These are phyloP conservation scores for Eudyptes chrysolophus DNA, from an alignment of 2,113 vertebrate genomes.

Conservation along the genomic window DNA sequence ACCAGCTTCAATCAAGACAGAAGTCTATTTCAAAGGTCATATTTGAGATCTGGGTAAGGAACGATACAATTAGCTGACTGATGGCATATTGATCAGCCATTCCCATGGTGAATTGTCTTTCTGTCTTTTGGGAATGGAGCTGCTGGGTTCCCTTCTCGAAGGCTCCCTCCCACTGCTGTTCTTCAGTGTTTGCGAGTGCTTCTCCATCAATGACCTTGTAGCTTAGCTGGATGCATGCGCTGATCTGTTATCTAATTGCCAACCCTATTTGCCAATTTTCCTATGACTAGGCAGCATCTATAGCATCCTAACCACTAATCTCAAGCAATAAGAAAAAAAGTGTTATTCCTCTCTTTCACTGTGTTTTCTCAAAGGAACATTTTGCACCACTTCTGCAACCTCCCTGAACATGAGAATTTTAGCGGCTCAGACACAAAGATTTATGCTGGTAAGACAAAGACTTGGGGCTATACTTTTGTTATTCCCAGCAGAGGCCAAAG, in stretches of 20 bases:
- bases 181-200: neutral
- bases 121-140: neutral
- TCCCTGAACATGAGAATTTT: neutral
- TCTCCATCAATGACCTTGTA: neutral
- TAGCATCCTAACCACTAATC: neutral
- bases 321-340: neutral
- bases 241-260: neutral
- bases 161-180: neutral
- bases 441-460: neutral
- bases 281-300: neutral
- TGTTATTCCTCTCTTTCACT: neutral
- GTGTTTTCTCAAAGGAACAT: neutral
- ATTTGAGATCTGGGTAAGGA: neutral
- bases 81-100: neutral
- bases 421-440: neutral
- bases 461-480: neutral
- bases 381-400: neutral
- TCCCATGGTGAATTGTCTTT: neutral
- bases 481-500: neutral
- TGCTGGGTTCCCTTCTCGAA: neutral
- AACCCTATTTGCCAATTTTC: neutral
- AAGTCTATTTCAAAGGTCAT: neutral
- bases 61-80: neutral
- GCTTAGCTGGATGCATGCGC: neutral
- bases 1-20: neutral